Percentiles rank a stretch among this genome's conserved stretches.
phyloP scores from a whole-genome alignment of 2,113 vertebrate species.

The Neogale vison region DNA sequence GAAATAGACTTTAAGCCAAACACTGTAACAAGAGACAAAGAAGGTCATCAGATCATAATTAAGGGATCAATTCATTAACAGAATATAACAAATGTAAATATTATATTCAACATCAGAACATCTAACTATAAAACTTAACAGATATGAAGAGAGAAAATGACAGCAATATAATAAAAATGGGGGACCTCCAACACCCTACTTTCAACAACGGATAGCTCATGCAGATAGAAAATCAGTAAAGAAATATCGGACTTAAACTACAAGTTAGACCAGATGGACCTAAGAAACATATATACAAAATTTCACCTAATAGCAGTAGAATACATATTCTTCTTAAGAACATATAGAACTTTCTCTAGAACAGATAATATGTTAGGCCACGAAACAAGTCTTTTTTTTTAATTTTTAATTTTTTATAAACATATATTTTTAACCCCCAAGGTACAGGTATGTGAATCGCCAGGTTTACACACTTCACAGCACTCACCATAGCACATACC shows the following conservation, averaged over 20 bases:
- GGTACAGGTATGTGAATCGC: too few relatives aligned
- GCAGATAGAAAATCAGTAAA: not conserved
- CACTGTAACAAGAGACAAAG: not conserved
- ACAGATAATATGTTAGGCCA: not conserved
- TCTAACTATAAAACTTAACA: not conserved
- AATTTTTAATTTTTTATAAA: too few relatives aligned
- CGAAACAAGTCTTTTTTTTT: not conserved
- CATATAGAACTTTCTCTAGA: not conserved
- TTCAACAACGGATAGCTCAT: not conserved
- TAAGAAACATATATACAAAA: not conserved
- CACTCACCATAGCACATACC: too few relatives aligned
- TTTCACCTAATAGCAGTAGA: not conserved
- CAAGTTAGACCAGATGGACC: not conserved
- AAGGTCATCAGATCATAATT: not conserved
- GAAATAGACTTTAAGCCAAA: not conserved
- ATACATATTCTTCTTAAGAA: not conserved
- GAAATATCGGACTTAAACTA: not conserved
- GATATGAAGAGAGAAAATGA: not conserved
- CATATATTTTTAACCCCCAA: too few relatives aligned
- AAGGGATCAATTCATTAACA: not conserved
- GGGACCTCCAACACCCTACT: not conserved
- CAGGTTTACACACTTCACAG: too few relatives aligned
- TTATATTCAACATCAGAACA: not conserved
- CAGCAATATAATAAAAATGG: not conserved
- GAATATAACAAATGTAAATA: not conserved